These are phyloP conservation scores for Hylyphantes graminicola DNA, from an alignment of 1,140 invertebrate species.

Conservation along the genomic window DNA sequence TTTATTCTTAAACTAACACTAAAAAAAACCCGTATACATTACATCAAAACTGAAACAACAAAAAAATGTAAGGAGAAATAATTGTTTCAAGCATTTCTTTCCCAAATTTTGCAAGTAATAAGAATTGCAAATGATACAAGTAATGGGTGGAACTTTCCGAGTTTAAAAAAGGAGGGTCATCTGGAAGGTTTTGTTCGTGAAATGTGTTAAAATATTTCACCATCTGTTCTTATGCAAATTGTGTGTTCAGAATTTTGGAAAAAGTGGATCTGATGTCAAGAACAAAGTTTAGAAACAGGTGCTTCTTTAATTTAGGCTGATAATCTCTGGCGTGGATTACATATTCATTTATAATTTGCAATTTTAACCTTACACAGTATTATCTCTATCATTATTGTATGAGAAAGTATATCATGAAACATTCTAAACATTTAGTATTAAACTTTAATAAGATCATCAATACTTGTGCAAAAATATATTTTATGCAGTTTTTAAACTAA, in stretches of 20 bases:
- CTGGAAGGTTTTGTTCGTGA: background rate
- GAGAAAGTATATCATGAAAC: too few species aligned
- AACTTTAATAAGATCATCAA: too few species aligned
- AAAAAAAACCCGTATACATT: background rate
- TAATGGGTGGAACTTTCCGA: background rate
- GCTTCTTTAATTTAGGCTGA: background rate
- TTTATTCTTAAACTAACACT: background rate
- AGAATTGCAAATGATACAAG: conserved; percentile 9
- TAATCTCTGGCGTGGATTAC: background rate
- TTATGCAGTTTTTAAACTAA: too few species aligned
- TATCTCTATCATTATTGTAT: too few species aligned
- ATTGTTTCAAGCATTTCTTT: background rate
- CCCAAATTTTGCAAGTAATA: background rate
- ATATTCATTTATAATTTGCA: too few species aligned
- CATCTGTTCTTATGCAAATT: conserved; percentile 9
- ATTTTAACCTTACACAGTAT: too few species aligned
- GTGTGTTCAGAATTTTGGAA: background rate
- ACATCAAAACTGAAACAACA: background rate
- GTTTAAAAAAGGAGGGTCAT: background rate
- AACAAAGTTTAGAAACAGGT: background rate
- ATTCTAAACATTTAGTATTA: too few species aligned
- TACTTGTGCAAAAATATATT: too few species aligned
- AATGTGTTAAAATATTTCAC: background rate
- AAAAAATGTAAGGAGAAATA: background rate
- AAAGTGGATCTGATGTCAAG: background rate